These are phyloP conservation scores for Beroe ovata DNA, from an alignment of 37 sponge, comb jelly and placozoan genomes.

Conservation along the genomic window DNA sequence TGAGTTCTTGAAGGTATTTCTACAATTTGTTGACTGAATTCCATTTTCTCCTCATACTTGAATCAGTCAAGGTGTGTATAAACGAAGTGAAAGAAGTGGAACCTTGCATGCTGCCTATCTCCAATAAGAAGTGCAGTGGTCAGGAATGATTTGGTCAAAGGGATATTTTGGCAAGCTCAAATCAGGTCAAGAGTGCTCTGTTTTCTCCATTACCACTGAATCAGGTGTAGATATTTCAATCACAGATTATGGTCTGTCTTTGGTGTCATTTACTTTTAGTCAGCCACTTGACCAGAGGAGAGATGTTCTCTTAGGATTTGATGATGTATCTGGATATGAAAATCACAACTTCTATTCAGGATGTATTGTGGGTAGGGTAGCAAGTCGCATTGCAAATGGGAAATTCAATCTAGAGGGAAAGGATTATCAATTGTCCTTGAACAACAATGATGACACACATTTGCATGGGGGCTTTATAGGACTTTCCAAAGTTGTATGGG, in stretches of 20 bases:
- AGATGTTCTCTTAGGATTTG: slow-evolving; percentile 67
- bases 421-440: slow-evolving; percentile 74
- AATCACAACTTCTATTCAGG: slow-evolving; percentile 74
- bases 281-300: no score
- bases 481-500: slow-evolving; percentile 79
- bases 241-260: slow-evolving; percentile 49
- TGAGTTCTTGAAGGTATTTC: no score
- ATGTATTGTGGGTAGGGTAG: slow-evolving; percentile 84
- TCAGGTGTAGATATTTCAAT: slow-evolving; percentile 22
- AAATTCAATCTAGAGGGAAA: slow-evolving; percentile 78
- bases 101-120: no score
- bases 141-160: neutral
- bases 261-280: slow-evolving; percentile 45
- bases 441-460: slow-evolving; percentile 75
- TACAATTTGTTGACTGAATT: no score
- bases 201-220: slow-evolving; percentile 25
- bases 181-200: slow-evolving; percentile 53
- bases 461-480: slow-evolving; percentile 87
- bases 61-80: no score
- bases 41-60: no score
- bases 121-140: no score
- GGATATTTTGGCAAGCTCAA: slow-evolving; percentile 35
- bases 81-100: no score
- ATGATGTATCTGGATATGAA: slow-evolving; percentile 62
- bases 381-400: slow-evolving; percentile 82